These are phyloP conservation scores for Paracanthobrama guichenoti DNA, from an alignment of 2,113 vertebrate genomes.

Conservation along the genomic window DNA sequence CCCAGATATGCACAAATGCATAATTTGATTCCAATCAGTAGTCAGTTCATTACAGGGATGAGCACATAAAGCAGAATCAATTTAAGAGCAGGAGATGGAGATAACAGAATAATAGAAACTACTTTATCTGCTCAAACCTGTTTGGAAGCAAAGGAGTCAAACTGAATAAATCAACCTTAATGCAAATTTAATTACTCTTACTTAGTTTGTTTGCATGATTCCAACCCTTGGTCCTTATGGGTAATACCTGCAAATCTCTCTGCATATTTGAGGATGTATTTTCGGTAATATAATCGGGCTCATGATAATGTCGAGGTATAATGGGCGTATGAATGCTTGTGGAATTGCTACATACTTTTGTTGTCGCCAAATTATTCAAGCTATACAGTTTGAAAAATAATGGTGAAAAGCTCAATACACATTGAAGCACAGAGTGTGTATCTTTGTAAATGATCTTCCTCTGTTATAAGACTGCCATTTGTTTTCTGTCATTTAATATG, in stretches of 20 bases:
- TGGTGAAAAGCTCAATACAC: neutral
- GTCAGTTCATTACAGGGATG: slow-evolving; percentile 64
- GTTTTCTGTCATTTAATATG: slow-evolving; percentile 8
- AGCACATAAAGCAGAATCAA: slow-evolving; percentile 66
- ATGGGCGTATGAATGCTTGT: neutral
- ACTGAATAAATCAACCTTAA: slow-evolving; percentile 61
- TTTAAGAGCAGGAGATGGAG: slow-evolving; percentile 55
- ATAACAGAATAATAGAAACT: slow-evolving; percentile 62
- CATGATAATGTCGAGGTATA: neutral
- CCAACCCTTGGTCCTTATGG: slow-evolving; percentile 48
- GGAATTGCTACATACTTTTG: slow-evolving; percentile 10
- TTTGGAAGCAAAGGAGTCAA: slow-evolving; percentile 57
- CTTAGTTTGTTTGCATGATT: slow-evolving; percentile 53
- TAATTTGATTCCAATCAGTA: slow-evolving; percentile 66
- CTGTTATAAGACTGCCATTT: neutral
- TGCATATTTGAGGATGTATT: slow-evolving; percentile 41
- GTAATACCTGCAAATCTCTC: slow-evolving; percentile 46
- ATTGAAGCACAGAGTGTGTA: neutral
- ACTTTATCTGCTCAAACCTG: slow-evolving; percentile 52
- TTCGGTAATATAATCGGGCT: neutral
- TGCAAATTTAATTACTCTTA: slow-evolving; percentile 60
- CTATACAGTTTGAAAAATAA: neutral
- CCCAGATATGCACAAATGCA: slow-evolving; percentile 61
- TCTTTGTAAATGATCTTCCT: slow-evolving; percentile 12
- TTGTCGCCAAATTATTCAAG: neutral